phyloP scores from a whole-genome alignment of 1,140 invertebrate species.

The Parapsyche elsis region DNA sequence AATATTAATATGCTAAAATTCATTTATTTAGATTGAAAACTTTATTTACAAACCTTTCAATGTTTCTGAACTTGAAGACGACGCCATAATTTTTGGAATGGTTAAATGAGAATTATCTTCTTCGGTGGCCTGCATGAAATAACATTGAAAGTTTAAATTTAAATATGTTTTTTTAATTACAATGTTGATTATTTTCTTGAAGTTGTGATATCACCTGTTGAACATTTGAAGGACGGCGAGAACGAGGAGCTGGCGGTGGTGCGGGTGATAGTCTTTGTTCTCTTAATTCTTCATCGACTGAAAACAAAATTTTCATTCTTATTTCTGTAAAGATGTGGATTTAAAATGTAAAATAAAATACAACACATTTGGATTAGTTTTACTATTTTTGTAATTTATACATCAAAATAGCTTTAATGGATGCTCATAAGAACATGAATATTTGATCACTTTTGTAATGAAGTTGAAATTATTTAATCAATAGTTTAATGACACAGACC shows the following conservation, averaged over 20 bases:
- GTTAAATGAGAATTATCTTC: conserved; percentile 71
- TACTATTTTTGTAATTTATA: no score
- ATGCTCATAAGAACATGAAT: neutral
- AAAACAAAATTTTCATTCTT: neutral
- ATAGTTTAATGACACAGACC: conserved; percentile 4
- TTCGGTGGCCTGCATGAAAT: conserved; percentile 58
- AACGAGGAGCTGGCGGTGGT: conserved; percentile 49
- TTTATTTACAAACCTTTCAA: conserved; percentile 71
- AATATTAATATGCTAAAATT: neutral
- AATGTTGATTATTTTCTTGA: neutral
- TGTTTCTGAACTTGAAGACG: conserved; percentile 79
- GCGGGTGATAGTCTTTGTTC: conserved; percentile 53
- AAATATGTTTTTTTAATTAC: neutral
- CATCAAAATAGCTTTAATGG: no score
- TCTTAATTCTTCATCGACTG: conserved; percentile 52
- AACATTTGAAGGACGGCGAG: conserved; percentile 57
- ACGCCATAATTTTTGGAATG: conserved; percentile 76
- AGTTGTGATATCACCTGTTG: conserved; percentile 60
- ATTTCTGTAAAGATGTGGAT: neutral
- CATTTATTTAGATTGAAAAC: conserved; percentile 21
- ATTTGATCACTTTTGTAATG: neutral
- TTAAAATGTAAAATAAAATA: no score
- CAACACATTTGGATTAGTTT: no score
- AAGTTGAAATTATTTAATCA: neutral
- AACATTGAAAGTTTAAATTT: neutral